Percentiles rank a stretch among this genome's conserved stretches.
These are phyloP conservation scores for Ditylenchus dipsaci DNA, from an alignment of 1,140 invertebrate species.

Conservation along the genomic window DNA sequence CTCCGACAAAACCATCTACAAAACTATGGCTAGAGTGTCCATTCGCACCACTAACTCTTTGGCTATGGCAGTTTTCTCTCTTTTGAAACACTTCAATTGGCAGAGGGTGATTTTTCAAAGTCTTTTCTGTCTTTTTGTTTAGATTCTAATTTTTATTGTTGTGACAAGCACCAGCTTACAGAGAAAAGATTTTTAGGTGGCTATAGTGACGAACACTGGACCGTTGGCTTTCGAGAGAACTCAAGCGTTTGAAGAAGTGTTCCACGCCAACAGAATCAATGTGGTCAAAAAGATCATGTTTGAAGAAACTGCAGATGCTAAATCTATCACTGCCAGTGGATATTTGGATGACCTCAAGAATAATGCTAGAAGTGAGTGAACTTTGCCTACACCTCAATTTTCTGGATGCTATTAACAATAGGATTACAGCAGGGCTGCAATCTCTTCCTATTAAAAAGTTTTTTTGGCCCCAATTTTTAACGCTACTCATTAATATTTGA, in stretches of 20 bases:
- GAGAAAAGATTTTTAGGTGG: constrained; percentile 25
- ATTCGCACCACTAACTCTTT: constrained; percentile 50
- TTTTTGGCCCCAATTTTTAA: too few relatives aligned
- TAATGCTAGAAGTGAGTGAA: constrained; percentile 37
- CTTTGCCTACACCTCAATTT: too few relatives aligned
- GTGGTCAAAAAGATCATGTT: constrained; percentile 46
- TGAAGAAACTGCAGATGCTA: constrained; percentile 48
- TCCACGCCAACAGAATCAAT: constrained; percentile 29
- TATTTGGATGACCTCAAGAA: constrained; percentile 48
- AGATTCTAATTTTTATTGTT: not conserved
- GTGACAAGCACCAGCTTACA: too few relatives aligned
- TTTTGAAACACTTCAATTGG: constrained; percentile 47
- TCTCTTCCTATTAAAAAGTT: too few relatives aligned
- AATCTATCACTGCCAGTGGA: constrained; percentile 42
- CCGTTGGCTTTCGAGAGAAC: constrained; percentile 48
- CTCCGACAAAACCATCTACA: constrained; percentile 53
- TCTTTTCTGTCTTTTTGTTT: not conserved
- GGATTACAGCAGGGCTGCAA: too few relatives aligned
- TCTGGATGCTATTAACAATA: too few relatives aligned
- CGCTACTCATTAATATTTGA: too few relatives aligned
- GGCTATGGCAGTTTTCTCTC: constrained; percentile 37
- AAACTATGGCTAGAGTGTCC: constrained; percentile 50
- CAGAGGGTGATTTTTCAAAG: constrained; percentile 27
- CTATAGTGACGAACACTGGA: constrained; percentile 54
- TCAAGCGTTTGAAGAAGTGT: constrained; percentile 51